Evolutionary conservation across 1,140 invertebrate species (phyloP).

Genomic region (Heliconius hewitsoni): DNA sequence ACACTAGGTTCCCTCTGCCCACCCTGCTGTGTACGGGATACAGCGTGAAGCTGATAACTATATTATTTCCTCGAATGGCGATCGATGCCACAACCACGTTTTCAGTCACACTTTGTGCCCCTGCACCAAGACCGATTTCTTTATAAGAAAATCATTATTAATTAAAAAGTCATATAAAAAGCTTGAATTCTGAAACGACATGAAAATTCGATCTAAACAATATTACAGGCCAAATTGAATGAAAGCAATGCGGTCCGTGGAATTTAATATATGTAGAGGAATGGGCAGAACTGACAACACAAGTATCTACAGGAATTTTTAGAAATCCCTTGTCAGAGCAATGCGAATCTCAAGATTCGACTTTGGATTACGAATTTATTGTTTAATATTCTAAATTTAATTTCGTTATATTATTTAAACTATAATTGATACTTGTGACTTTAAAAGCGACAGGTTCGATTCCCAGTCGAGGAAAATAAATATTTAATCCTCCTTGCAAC

Average conservation of each 20-base stretch:
- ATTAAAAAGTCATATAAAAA: not conserved
- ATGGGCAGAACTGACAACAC: conserved; percentile 30
- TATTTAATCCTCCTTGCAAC: too few species aligned
- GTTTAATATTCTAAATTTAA: not conserved
- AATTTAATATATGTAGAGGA: conserved; percentile 51
- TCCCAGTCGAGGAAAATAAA: too few species aligned
- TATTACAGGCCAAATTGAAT: conserved; percentile 11
- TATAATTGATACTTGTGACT: not conserved
- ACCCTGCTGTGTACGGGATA: too few species aligned
- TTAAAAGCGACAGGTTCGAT: too few species aligned
- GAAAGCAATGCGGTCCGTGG: conserved; percentile 47
- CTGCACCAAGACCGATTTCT: too few species aligned
- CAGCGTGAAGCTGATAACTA: too few species aligned
- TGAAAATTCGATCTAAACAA: not conserved
- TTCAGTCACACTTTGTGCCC: too few species aligned
- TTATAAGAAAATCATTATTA: too few species aligned
- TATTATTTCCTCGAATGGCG: too few species aligned
- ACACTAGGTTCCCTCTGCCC: too few species aligned
- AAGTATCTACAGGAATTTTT: conserved; percentile 44
- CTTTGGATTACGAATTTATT: not conserved
- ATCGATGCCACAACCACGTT: too few species aligned
- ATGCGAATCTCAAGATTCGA: conserved; percentile 37
- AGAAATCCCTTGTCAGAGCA: conserved; percentile 38
- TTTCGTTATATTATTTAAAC: not conserved
- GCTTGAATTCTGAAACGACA: not conserved